These are phyloP conservation scores for Silurus asotus DNA, from an alignment of 2,113 vertebrate species.

Conservation along the genomic window DNA sequence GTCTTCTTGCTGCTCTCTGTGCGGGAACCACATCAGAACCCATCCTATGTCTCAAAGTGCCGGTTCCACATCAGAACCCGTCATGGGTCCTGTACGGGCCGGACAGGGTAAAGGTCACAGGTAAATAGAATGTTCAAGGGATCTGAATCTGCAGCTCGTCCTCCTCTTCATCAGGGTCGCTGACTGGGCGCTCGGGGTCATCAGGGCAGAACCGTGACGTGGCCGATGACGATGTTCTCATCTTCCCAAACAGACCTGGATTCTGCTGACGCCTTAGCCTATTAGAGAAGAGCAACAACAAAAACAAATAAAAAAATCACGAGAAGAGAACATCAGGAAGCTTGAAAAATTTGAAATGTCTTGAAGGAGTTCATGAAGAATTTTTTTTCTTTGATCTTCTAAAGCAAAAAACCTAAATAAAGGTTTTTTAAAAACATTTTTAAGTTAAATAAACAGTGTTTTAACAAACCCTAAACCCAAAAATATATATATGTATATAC, in stretches of 20 bases:
- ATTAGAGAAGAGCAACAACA: neutral
- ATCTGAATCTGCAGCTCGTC: constrained; percentile 92
- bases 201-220: constrained; percentile 81
- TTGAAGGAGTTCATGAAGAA: neutral
- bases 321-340: neutral
- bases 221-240: constrained; percentile 69
- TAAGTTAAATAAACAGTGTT: no score
- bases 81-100: neutral
- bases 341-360: neutral
- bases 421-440: no score
- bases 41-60: neutral
- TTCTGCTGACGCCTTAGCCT: constrained; percentile 91
- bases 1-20: neutral
- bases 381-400: no score
- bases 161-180: constrained; percentile 86
- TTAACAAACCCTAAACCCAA: no score
- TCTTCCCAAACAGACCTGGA: constrained; percentile 85
- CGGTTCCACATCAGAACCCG: neutral
- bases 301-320: neutral
- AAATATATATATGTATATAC: no score
- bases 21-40: neutral
- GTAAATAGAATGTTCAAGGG: constrained; percentile 67
- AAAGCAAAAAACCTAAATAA: no score
- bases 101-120: constrained; percentile 1
- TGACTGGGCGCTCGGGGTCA: constrained; percentile 76